Base-by-base conservation (phyloP, 2,888 invertebrate species). In the Proisotoma minuta region DNA sequence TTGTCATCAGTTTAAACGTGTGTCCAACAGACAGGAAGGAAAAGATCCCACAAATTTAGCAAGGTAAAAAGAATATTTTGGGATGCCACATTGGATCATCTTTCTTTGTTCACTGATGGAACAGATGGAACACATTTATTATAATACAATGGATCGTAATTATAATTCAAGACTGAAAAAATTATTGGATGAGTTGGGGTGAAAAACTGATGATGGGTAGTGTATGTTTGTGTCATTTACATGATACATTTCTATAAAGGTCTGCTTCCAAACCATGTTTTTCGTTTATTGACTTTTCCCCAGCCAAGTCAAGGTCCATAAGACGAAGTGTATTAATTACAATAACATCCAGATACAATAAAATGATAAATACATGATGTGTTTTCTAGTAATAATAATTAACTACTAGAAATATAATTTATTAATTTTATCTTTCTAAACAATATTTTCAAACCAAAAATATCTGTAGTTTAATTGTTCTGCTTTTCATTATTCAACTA, bases 41-140 rank as follows among this genome's bases (percentile, higher is more conserved):
- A 43, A 43, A 43, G 43, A 20, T 43, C n/a, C n/a, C n/a, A n/a
- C n/a, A n/a, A n/a, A n/a, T n/a, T n/a, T n/a, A n/a, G 43, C 18
- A 43, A n/a, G 18, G 20, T 5, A 43, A 43, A 43, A 20, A n/a
- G 18, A 20, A 43, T 43, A n/a, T 43, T 43, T 43, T 43, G 18
- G 5, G 43, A 12, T 15, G 43, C 18, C 5, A 5, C 43, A 43
- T 43, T 20, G 43, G 56, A 40, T 56, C 56, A 56, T 56, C 56
- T 56, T 56, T 56, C 56, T 56, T 56, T 56, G 56, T 56, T 56
- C 56, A 56, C 40, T 47, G 47, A 56, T 27, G 56, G 56, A 56
- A 56, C 56, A 56, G 56, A 56, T 56, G 56, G 43, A 56, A 56
- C 56, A 56, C 56, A 56, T 56, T 56, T 43, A 56, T 56, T 56